A percentile compares a stretch with the other conserved stretches of the same genome.
Evolutionary conservation across 64 coral and sea anemone genomes (phyloP).

Genomic region (Actinia tenebrosa): DNA sequence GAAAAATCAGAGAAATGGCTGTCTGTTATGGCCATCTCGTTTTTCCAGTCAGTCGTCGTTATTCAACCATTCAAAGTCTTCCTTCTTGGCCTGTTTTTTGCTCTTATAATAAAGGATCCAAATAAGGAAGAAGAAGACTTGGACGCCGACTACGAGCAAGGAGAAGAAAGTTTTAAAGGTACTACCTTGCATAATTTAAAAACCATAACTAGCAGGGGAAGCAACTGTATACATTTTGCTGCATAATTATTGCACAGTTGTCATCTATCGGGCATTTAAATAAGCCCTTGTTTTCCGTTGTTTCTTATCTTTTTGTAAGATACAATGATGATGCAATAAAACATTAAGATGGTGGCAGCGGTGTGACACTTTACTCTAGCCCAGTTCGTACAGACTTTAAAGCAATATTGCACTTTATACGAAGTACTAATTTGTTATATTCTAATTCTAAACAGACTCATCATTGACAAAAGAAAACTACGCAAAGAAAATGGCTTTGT

Average conservation of each 20-base stretch:
- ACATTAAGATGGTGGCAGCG: no score
- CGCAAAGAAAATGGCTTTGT: conserved; percentile 15
- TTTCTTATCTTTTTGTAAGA: no score
- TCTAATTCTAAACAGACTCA: neutral
- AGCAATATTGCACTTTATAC: no score
- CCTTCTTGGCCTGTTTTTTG: conserved; percentile 72
- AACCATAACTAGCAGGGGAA: no score
- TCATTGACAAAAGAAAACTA: neutral
- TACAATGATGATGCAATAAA: no score
- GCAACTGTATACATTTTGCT: no score
- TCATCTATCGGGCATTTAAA: no score
- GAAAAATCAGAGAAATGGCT: conserved; percentile 82
- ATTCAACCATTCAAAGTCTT: conserved; percentile 92
- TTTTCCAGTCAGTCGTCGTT: conserved; percentile 78
- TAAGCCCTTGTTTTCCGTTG: no score
- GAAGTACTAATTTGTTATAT: neutral
- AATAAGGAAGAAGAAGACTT: conserved; percentile 86
- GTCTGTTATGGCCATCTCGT: conserved; percentile 79
- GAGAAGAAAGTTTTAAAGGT: neutral
- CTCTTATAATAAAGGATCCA: conserved; percentile 89
- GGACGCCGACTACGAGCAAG: conserved; percentile 12
- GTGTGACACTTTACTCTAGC: no score
- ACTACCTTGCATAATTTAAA: neutral
- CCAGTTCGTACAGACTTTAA: no score
- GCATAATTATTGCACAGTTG: no score